Base-by-base conservation (phyloP, 2,888 invertebrate genomes). In the Teleogryllus oceanicus region DNA sequence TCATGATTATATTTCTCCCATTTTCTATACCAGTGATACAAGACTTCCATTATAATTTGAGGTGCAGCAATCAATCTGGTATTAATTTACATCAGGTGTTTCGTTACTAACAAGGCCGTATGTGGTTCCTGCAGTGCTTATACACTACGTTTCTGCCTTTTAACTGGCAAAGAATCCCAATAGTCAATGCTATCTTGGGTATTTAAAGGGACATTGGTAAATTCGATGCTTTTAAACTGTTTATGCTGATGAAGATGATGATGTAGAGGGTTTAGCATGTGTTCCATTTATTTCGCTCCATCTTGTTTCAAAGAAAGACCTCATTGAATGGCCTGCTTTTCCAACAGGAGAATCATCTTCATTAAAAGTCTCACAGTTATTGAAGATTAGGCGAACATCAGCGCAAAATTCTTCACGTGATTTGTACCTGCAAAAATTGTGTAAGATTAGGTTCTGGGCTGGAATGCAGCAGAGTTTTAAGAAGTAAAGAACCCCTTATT, bases 281-380 rank as follows among this genome's bases (percentile, higher is more conserved):
- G 87, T 85, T 81, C 88, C 86, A 81, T 88, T 89, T 84, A 93
- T 88, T 86, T 95, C 94, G 83, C 92, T 90, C 97, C 97, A 98
- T 80, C 95, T 91, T 80, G 93, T 91, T 87, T 97, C 96, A 87
- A 98, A 98, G 90, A 95, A 97, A 87, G 93, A 93, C 50, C 97
- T 89, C 94, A 98, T 94, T 85, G 92, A 92, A 87, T 97, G 97
- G 1, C 98, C 98, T 18, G 98, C 98, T 85, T 96, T 94, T 2
- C 98, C 99, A 76, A 99, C 98, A 0, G 97, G 97, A 84, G 97
- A 97, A 88, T 98, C 97, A 87, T 99, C 99, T 87, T 99, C 98
- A 88, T 99, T 99, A 89, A 98, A 99, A 80, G 95, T 95, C 87
- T 97, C 97, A 88, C 99, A 99, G 89, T 99, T 99, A 88, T 95